phyloP scores from a whole-genome alignment of 2,888 invertebrate species.

The Oscheius onirici region DNA sequence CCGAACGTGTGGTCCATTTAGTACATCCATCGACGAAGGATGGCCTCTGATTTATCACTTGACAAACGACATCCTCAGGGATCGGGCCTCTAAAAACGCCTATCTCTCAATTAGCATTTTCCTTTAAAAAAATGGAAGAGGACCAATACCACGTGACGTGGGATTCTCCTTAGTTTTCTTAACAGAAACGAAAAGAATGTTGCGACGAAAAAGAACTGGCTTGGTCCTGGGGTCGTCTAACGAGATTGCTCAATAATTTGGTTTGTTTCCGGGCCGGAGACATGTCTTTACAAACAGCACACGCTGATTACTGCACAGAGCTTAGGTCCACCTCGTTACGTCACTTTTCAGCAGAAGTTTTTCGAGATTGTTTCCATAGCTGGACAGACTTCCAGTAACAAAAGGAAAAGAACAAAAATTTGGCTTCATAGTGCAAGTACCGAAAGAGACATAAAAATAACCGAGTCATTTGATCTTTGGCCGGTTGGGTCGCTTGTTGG shows the following conservation, averaged over 20 bases:
- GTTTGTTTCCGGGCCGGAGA: conserved; percentile 26
- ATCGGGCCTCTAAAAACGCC: background rate
- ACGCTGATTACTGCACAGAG: conserved; percentile 12
- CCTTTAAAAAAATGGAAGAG: background rate
- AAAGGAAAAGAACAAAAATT: background rate
- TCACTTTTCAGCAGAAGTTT: background rate
- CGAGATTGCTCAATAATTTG: conserved; percentile 28
- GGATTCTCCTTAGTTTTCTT: background rate
- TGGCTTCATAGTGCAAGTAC: background rate
- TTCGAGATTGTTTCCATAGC: background rate
- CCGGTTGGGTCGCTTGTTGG: background rate
- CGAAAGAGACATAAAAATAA: background rate
- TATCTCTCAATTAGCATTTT: background rate
- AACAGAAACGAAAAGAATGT: background rate
- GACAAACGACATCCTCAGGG: conserved; percentile 24
- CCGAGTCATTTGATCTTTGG: background rate
- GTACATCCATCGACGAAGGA: conserved; percentile 28
- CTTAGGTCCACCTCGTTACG: background rate
- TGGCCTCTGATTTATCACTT: conserved; percentile 28
- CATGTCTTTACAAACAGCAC: conserved; percentile 25
- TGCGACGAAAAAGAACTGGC: conserved; percentile 10
- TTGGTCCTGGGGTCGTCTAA: conserved; percentile 16
- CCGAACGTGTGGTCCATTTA: conserved; percentile 5
- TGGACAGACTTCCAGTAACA: background rate
- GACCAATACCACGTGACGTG: background rate